A percentile compares a stretch with the other conserved stretches of the same genome.
These are phyloP conservation scores for Hyles euphorbiae DNA, from an alignment of 1,140 invertebrate genomes.

Conservation along the genomic window DNA sequence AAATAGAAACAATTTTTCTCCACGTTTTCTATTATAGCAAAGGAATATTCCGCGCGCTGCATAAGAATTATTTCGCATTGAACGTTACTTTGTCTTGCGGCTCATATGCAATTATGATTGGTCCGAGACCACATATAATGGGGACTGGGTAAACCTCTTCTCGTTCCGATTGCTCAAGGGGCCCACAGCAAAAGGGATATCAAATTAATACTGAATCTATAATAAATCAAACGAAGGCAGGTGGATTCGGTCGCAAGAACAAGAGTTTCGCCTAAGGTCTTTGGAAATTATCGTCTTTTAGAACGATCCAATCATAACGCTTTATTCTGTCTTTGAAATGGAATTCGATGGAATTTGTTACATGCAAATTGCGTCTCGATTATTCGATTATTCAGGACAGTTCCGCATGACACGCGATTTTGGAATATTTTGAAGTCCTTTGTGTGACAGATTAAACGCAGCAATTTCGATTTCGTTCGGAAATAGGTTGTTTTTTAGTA, in stretches of 20 bases:
- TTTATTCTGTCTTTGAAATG: slow-evolving; percentile 6
- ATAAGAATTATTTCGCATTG: slow-evolving; percentile 31
- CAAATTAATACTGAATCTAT: slow-evolving; percentile 75
- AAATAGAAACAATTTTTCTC: no score
- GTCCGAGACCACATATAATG: slow-evolving; percentile 65
- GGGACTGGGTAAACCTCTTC: slow-evolving; percentile 52
- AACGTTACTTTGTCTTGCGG: slow-evolving; percentile 49
- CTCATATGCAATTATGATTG: slow-evolving; percentile 70
- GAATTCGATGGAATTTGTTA: slow-evolving; percentile 10
- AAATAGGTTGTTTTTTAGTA: slow-evolving; percentile 6
- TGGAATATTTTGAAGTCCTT: slow-evolving; percentile 18
- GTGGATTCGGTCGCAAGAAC: slow-evolving; percentile 61
- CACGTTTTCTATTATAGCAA: no score
- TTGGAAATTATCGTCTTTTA: slow-evolving; percentile 51
- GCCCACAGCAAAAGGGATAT: slow-evolving; percentile 69
- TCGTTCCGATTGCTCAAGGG: slow-evolving; percentile 68
- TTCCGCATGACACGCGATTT: slow-evolving; percentile 29
- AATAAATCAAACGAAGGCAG: slow-evolving; percentile 72
- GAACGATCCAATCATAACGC: slow-evolving; percentile 19
- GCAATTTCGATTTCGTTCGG: slow-evolving; percentile 13
- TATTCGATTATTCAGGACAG: slow-evolving; percentile 12
- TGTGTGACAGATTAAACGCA: slow-evolving; percentile 19
- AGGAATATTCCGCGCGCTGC: not conserved
- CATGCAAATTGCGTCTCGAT: slow-evolving; percentile 20
- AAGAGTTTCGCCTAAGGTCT: slow-evolving; percentile 64